Evolutionary conservation across 1,140 invertebrate genomes (phyloP).

Genomic region (Diabrotica undecimpunctata): DNA sequence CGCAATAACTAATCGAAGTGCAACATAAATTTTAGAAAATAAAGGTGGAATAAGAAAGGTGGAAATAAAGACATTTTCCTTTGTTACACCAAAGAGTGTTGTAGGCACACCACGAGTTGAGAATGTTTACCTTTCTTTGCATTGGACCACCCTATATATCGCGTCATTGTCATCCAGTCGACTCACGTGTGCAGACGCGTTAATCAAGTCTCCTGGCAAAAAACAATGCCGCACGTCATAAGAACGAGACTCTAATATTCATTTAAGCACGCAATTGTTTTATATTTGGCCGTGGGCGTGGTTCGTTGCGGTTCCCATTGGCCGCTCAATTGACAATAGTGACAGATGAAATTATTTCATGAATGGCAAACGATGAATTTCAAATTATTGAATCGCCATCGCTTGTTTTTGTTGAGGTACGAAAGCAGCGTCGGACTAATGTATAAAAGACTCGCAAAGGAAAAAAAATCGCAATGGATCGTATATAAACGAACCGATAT

Average conservation of each 20-base stretch:
- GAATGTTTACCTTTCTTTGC: no score
- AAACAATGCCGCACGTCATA: constrained; percentile 12
- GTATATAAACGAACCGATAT: background rate
- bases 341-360: constrained; percentile 27
- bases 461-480: constrained; percentile 4
- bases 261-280: constrained; percentile 25
- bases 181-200: constrained; percentile 15
- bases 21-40: no score
- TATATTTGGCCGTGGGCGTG: constrained; percentile 27
- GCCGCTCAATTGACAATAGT: constrained; percentile 30
- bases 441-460: background rate
- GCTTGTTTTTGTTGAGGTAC: constrained; percentile 13
- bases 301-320: constrained; percentile 20
- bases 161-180: constrained; percentile 9
- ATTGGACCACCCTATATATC: background rate
- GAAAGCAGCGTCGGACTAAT: constrained; percentile 1
- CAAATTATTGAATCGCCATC: constrained; percentile 15
- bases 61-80: no score
- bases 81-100: no score
- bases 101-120: no score
- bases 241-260: constrained; percentile 19
- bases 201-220: constrained; percentile 15
- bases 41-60: no score
- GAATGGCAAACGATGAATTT: constrained; percentile 21
- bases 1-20: no score